A percentile compares a stretch with the other conserved stretches of the same genome.
Conservation (phyloP, 2,888 invertebrate genomes). For the Notodromas monacha region DNA sequence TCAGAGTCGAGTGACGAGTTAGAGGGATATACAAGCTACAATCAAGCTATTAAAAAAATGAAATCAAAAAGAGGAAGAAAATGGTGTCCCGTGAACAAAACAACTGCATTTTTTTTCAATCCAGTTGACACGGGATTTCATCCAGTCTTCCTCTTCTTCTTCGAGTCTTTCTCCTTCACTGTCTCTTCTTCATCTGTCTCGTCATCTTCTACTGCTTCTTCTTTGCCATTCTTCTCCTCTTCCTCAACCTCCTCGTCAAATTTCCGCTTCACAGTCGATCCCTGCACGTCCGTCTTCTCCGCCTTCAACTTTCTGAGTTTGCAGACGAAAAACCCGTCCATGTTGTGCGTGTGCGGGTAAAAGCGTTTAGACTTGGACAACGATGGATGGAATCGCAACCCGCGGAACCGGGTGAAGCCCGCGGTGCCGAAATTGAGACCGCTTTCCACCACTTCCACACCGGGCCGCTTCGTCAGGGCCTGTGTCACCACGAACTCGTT, state of each 20-base stretch:
- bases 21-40: too few relatives aligned
- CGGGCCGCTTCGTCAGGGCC: constrained; percentile 55
- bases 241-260: neutral
- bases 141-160: neutral
- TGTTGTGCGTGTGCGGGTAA: constrained; percentile 92
- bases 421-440: constrained; percentile 80
- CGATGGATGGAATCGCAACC: constrained; percentile 52
- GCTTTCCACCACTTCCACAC: constrained; percentile 64
- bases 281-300: neutral
- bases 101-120: too few relatives aligned
- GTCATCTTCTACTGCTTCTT: too few relatives aligned
- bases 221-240: too few relatives aligned
- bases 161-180: neutral
- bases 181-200: neutral
- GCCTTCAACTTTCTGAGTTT: constrained; percentile 64
- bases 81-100: too few relatives aligned
- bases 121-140: too few relatives aligned
- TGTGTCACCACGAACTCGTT: constrained; percentile 93
- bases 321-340: constrained; percentile 97
- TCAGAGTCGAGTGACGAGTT: too few relatives aligned
- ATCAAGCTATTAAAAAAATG: too few relatives aligned
- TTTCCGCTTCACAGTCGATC: neutral
- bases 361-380: constrained; percentile 57
- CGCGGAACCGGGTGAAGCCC: constrained; percentile 62
- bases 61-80: too few relatives aligned